Conservation (phyloP, 1,140 invertebrate genomes). For the Drosophila athabasca region DNA sequence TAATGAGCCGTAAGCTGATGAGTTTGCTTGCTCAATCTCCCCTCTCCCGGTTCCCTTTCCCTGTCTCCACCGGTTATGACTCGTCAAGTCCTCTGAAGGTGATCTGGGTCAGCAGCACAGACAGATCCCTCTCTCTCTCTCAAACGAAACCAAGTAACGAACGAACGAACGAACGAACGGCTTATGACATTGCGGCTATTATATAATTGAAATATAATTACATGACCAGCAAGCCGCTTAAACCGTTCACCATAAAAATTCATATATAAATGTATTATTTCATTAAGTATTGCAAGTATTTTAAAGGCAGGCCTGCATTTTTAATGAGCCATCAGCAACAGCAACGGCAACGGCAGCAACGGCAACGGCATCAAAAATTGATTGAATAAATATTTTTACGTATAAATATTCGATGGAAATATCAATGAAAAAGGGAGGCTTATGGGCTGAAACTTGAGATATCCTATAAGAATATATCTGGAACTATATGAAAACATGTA, state of each 20-base stretch:
- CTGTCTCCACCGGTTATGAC: constrained; percentile 17
- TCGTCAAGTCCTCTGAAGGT: constrained; percentile 15
- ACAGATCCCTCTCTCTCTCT: constrained; percentile 8
- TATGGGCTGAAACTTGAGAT: no score
- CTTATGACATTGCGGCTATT: no score
- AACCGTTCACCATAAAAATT: constrained; percentile 18
- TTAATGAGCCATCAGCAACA: constrained; percentile 34
- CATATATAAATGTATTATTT: constrained; percentile 55
- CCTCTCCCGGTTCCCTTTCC: background rate
- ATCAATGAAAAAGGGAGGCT: background rate
- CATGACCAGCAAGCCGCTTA: constrained; percentile 39
- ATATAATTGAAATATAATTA: constrained; percentile 74
- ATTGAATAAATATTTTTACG: constrained; percentile 46
- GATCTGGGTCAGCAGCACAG: constrained; percentile 39
- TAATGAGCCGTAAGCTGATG: constrained; percentile 70
- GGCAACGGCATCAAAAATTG: constrained; percentile 4
- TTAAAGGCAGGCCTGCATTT: constrained; percentile 41
- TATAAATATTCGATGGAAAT: constrained; percentile 15
- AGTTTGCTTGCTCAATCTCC: constrained; percentile 30
- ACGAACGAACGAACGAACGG: no score
- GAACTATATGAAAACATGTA: no score
- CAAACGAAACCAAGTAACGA: no score
- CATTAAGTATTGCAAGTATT: constrained; percentile 47
- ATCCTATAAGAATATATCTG: no score
- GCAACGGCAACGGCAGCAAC: no score